Percentiles rank a stretch among this genome's conserved stretches.
Evolutionary conservation across 2,888 invertebrate genomes (phyloP).

Genomic region (Ganaspis brasiliensis): DNA sequence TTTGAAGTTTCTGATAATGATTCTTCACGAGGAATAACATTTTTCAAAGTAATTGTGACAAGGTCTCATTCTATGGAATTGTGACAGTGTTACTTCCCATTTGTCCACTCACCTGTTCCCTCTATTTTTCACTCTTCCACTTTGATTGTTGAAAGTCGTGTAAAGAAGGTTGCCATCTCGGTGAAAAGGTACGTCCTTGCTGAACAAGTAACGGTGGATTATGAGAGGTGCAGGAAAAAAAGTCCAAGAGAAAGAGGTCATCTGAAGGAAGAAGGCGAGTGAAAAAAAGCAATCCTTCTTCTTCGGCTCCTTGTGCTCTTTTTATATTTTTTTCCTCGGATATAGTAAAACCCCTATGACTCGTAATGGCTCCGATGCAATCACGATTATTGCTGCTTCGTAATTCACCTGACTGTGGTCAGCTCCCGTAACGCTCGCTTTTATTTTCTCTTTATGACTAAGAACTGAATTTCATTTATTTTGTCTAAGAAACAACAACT

Average conservation of each 20-base stretch:
- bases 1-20: too few relatives aligned
- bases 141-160: slow-evolving; percentile 22
- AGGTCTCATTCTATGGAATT: too few relatives aligned
- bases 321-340: slow-evolving; percentile 12
- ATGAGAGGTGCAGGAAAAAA: slow-evolving; percentile 29
- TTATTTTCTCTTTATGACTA: slow-evolving; percentile 52
- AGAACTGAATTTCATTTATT: background rate
- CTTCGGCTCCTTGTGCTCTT: slow-evolving; percentile 15
- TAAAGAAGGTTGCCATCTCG: slow-evolving; percentile 56
- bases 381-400: slow-evolving; percentile 48
- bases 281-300: slow-evolving; percentile 44
- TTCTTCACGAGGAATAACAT: too few relatives aligned
- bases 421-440: slow-evolving; percentile 59
- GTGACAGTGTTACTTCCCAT: background rate
- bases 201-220: slow-evolving; percentile 52
- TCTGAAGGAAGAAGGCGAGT: slow-evolving; percentile 26
- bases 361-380: slow-evolving; percentile 56
- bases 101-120: background rate
- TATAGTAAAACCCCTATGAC: slow-evolving; percentile 39
- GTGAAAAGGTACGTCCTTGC: slow-evolving; percentile 54
- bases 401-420: slow-evolving; percentile 41
- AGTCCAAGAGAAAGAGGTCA: slow-evolving; percentile 34
- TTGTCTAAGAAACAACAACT: background rate
- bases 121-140: background rate
- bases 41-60: too few relatives aligned